These are phyloP conservation scores for Drosophila jambulina DNA, from an alignment of 1,140 invertebrate genomes.

Conservation along the genomic window DNA sequence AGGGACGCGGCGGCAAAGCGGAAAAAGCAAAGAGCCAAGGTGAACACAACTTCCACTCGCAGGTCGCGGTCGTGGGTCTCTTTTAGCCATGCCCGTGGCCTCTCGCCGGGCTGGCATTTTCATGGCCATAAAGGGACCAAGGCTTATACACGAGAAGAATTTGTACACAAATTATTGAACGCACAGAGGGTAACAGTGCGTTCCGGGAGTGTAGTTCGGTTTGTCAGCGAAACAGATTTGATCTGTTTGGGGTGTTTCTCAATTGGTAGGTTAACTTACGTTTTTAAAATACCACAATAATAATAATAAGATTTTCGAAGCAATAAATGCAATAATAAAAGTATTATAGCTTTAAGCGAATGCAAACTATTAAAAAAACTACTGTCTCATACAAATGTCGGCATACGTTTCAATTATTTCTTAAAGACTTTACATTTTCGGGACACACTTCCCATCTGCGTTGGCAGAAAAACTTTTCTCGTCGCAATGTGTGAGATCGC, in stretches of 20 bases:
- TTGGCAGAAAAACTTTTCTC: slow-evolving; percentile 9
- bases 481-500: slow-evolving; percentile 12
- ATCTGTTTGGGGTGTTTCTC: background rate
- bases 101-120: slow-evolving; percentile 49
- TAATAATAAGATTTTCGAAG: background rate
- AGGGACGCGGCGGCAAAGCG: slow-evolving; percentile 55
- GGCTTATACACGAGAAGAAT: slow-evolving; percentile 45
- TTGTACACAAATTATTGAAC: slow-evolving; percentile 80
- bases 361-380: too few relatives aligned
- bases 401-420: background rate
- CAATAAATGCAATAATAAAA: background rate
- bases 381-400: rapidly evolving
- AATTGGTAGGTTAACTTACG: too few relatives aligned
- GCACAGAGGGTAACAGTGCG: slow-evolving; percentile 44
- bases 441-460: background rate
- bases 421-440: background rate
- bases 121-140: slow-evolving; percentile 77
- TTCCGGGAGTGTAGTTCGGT: slow-evolving; percentile 16
- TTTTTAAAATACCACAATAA: too few relatives aligned
- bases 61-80: slow-evolving; percentile 40
- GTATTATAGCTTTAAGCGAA: background rate
- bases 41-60: slow-evolving; percentile 48
- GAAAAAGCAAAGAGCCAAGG: slow-evolving; percentile 46
- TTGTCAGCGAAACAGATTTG: slow-evolving; percentile 8
- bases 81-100: slow-evolving; percentile 31